Percentiles rank a stretch among this genome's conserved stretches.
These are phyloP conservation scores for Apoda limacodes DNA, from an alignment of 2,888 invertebrate species.

Conservation along the genomic window DNA sequence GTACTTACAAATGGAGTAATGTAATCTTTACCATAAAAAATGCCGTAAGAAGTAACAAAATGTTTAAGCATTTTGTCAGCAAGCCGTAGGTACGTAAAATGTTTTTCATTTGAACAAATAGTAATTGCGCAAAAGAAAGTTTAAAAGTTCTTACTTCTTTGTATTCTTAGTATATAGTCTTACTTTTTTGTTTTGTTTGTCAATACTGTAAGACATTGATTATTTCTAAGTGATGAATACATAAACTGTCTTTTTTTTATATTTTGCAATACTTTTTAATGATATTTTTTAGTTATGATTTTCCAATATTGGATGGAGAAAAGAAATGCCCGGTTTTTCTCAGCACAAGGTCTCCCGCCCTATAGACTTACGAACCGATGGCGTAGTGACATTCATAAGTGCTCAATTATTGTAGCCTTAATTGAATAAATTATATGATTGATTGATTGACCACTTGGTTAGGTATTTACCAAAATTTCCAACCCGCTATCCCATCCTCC, in stretches of 20 bases:
- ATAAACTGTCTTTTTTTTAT: too few species aligned
- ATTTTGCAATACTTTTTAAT: too few species aligned
- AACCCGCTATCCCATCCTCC: constrained; percentile 19
- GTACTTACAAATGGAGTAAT: too few species aligned
- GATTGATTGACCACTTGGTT: constrained; percentile 12
- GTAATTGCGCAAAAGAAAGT: constrained; percentile 19
- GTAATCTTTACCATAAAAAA: constrained; percentile 10
- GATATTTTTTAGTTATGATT: too few species aligned
- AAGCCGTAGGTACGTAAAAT: constrained; percentile 11
- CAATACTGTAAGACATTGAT: too few species aligned
- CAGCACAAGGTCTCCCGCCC: constrained; percentile 22
- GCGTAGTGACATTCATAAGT: constrained; percentile 18
- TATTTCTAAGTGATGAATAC: too few species aligned
- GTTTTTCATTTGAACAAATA: constrained; percentile 17
- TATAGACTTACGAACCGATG: constrained; percentile 15
- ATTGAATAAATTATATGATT: constrained; percentile 15
- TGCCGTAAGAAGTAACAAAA: constrained; percentile 7
- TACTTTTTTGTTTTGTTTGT: too few species aligned
- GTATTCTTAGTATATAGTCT: too few species aligned
- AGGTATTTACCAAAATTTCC: constrained; percentile 10
- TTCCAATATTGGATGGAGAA: too few species aligned
- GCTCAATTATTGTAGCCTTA: constrained; percentile 9
- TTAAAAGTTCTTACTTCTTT: too few species aligned
- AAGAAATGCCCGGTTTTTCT: too few species aligned
- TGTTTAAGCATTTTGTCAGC: constrained; percentile 14